Evolutionary conservation across 2,797 vertebrate genomes (phyloP).

Genomic region (Rhinichthys osculus): DNA sequence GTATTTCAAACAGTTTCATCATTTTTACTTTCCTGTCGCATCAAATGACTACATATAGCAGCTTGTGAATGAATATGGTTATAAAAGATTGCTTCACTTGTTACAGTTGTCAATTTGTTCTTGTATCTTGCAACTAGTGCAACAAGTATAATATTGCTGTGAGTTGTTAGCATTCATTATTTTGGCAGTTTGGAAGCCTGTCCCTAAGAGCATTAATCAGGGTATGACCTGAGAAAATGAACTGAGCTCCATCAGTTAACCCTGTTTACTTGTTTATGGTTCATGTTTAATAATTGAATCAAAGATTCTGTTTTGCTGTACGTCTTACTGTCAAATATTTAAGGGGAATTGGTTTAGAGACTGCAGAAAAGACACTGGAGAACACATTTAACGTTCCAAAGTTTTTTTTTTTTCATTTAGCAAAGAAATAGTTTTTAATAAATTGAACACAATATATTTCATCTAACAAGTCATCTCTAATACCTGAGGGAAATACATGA

Average conservation of each 20-base stretch:
- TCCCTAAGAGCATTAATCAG: constrained; percentile 1
- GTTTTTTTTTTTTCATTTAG: background rate
- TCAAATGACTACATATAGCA: constrained; percentile 42
- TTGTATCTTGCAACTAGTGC: constrained; percentile 3
- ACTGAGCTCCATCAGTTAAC: constrained; percentile 59
- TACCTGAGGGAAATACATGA: background rate
- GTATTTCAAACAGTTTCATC: constrained; percentile 78
- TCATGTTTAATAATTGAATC: constrained; percentile 59
- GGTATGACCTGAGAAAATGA: constrained; percentile 55
- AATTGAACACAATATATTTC: background rate
- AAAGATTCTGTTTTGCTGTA: constrained; percentile 56
- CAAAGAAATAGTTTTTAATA: background rate
- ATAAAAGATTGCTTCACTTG: constrained; percentile 48
- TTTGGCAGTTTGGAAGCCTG: background rate
- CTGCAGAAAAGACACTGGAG: constrained; percentile 3
- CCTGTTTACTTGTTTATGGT: constrained; percentile 46
- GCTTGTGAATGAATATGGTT: constrained; percentile 57
- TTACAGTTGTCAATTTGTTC: background rate
- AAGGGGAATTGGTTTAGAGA: constrained; percentile 23
- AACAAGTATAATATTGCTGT: constrained; percentile 19
- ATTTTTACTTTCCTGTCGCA: constrained; percentile 62
- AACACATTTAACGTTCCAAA: constrained; percentile 3
- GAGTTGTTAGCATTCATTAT: background rate
- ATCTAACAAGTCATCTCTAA: background rate
- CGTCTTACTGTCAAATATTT: constrained; percentile 68